Conservation (phyloP, 2,888 invertebrate species). For the Phortica magna region DNA sequence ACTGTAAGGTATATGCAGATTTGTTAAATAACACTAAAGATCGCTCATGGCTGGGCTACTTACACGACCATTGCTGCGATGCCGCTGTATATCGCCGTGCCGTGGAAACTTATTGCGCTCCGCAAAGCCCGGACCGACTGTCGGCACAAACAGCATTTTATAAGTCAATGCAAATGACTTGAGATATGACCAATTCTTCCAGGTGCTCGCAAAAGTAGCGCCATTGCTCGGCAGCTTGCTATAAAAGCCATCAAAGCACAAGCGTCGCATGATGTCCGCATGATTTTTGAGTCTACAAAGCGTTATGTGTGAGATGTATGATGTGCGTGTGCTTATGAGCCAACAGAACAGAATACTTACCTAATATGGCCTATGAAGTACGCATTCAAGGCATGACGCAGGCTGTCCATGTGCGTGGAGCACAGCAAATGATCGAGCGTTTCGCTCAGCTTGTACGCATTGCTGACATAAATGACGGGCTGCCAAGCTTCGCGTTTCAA, state of each 20-base stretch:
- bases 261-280: slow-evolving; percentile 79
- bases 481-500: slow-evolving; percentile 69
- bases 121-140: slow-evolving; percentile 85
- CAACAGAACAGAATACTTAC: slow-evolving; percentile 50
- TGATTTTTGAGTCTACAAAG: slow-evolving; percentile 76
- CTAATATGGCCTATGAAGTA: slow-evolving; percentile 80
- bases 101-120: slow-evolving; percentile 81
- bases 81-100: slow-evolving; percentile 75
- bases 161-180: slow-evolving; percentile 81
- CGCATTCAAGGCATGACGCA: slow-evolving; percentile 79
- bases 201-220: slow-evolving; percentile 82
- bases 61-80: slow-evolving; percentile 77
- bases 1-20: slow-evolving; percentile 65
- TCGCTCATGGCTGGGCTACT: slow-evolving; percentile 33
- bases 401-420: slow-evolving; percentile 74
- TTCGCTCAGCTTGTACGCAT: slow-evolving; percentile 81
- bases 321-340: neutral
- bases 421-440: slow-evolving; percentile 67
- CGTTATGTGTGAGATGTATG: neutral
- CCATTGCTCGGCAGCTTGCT: slow-evolving; percentile 84
- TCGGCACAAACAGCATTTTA: slow-evolving; percentile 83
- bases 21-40: neutral
- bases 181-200: slow-evolving; percentile 81
- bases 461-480: slow-evolving; percentile 84
- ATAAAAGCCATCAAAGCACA: slow-evolving; percentile 82